Evolutionary conservation across 2,888 invertebrate species (phyloP), one percentile per base, ranked within the genome.

Genomic region (Pachymerium ferrugineum): DNA sequence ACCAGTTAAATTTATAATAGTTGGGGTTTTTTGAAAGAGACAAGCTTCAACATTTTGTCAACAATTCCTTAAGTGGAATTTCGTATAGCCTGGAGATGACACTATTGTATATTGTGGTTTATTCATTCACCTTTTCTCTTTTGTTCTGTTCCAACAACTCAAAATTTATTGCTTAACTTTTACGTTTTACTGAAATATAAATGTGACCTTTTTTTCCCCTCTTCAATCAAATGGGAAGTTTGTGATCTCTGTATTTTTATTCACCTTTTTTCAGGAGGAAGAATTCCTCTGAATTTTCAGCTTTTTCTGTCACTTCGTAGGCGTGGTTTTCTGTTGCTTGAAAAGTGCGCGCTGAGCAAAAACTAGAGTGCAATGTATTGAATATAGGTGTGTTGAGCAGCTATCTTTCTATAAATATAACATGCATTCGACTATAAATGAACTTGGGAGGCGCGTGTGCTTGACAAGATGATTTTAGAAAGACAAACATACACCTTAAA

Each of bases 21-120:
- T n/a, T n/a, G n/a, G n/a, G n/a, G n/a, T n/a, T n/a, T n/a, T n/a
- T n/a, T n/a, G n/a, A n/a, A n/a, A n/a, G n/a, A n/a, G n/a, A n/a
- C n/a, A n/a, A n/a, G n/a, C n/a, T n/a, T n/a, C n/a, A n/a, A n/a
- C n/a, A n/a, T n/a, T n/a, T n/a, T n/a, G n/a, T n/a, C n/a, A n/a
- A n/a, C 62, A 62, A 62, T 62, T 28, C 62, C 62, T 28, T 62
- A 28, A 28, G 28, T 62, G n/a, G n/a, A n/a, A n/a, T n/a, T n/a
- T n/a, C n/a, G n/a, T n/a, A n/a, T n/a, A n/a, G n/a, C n/a, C n/a
- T n/a, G n/a, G n/a, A n/a, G n/a, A n/a, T n/a, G 25, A 25, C 62
- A 62, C 62, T 62, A 62, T 62, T 62, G 28, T 62, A 62, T 62
- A n/a, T 62, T 62, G 62, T 54, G 16, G 10, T 62, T 22, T 12